Base-by-base conservation (phyloP, 2,113 vertebrate species). In the Tapirus terrestris region DNA sequence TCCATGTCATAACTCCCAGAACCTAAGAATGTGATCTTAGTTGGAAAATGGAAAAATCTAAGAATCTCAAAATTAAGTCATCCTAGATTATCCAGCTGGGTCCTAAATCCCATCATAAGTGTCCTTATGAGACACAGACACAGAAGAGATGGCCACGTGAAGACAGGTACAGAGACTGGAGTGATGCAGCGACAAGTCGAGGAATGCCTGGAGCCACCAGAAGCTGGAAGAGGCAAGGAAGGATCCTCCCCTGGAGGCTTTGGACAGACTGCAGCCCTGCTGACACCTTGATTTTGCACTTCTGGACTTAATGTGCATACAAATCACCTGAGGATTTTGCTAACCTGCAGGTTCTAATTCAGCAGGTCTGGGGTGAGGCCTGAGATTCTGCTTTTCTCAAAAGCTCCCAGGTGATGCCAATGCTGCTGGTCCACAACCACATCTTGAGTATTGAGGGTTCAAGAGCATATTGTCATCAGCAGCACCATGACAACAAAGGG, bases 1-100 rank as follows among this genome's bases (percentile, higher is more conserved):
- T 77, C 16, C 17, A n/a, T 6, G 3, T 61, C n/a, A 43, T 39
- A 79, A 73, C 16, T 53, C 45, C 7, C 29, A 83, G 68, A 92
- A 45, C 16, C 65, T 75, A 1, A n/a, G 27, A 73, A 75, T 53
- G 25, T 27, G 86, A 76, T 6, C 36, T 60, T 43, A 72, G 84
- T 79, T 89, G 51, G 89, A 53, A 94, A 96, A 85, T 14, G 8
- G 9, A 39, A 39, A 39, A 39, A 39, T 39, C 39, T 73, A 85
- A 90, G 93, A 58, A 61, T 96, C 53, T 97, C 27, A 21, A 63
- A 61, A 68, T 63, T 20, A 92, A 51, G 72, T 79, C 36, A 43
- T 60, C 72, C 67, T 17, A 20, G 51, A 48, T 87, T 83, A 88
- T 70, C 56, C 67, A 27, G 17, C 5, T 82, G 53, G 63, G 13